Conservation (phyloP, 2,113 vertebrate genomes). For the Zeus faber region DNA sequence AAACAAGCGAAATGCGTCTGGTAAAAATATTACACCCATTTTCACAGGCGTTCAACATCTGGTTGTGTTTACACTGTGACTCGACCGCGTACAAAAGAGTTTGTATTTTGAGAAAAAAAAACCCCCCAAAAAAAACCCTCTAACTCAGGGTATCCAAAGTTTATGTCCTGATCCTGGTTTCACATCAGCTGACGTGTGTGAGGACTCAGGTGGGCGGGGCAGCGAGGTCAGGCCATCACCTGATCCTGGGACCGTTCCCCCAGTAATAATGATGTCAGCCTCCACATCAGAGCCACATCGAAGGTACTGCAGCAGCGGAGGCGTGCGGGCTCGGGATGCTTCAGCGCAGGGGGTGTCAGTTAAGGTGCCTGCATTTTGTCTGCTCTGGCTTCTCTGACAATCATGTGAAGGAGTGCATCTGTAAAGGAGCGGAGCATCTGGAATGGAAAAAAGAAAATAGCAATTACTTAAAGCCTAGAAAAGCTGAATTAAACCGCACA, state of each 20-base stretch:
- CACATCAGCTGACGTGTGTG: too few species aligned
- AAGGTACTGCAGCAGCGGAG: constrained; percentile 7
- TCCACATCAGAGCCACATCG: constrained; percentile 22
- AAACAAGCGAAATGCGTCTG: too few species aligned
- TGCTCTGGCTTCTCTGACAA: constrained; percentile 12
- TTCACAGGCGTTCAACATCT: too few species aligned
- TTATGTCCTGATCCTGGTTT: too few species aligned
- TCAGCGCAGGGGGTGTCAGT: constrained; percentile 8
- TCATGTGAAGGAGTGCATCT: constrained; percentile 16
- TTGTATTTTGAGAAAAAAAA: too few species aligned
- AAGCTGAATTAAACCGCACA: constrained; percentile 19
- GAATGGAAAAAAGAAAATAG: constrained; percentile 52
- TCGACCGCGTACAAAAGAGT: too few species aligned
- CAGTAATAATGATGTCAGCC: constrained; percentile 30
- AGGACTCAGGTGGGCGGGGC: too few species aligned
- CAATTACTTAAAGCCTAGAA: constrained; percentile 37
- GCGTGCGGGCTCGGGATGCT: constrained; percentile 1
- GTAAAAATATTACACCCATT: too few species aligned
- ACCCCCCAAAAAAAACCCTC: too few species aligned
- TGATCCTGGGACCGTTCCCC: not conserved
- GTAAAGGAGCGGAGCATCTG: constrained; percentile 50
- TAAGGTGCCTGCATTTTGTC: not conserved
- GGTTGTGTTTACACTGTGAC: too few species aligned
- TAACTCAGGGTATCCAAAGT: too few species aligned
- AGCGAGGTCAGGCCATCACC: too few species aligned